Conservation (phyloP, 2,888 invertebrate species). For the Dastarcus helophoroides region DNA sequence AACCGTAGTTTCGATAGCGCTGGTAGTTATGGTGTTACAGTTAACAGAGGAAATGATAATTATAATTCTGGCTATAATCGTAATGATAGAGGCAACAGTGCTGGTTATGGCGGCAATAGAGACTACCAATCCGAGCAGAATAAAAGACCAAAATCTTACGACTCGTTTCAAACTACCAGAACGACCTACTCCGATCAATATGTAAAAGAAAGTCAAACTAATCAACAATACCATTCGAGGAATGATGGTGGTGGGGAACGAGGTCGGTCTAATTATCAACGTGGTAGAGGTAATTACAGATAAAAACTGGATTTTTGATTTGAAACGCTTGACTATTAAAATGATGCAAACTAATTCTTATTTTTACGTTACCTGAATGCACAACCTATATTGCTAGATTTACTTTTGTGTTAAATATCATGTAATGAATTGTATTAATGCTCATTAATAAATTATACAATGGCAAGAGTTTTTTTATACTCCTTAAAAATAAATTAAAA, state of each 20-base stretch:
- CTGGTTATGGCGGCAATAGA: slow-evolving; percentile 5
- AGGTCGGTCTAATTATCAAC: slow-evolving; percentile 32
- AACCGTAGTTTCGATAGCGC: slow-evolving; percentile 20
- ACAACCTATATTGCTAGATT: slow-evolving; percentile 2
- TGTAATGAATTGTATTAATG: not conserved
- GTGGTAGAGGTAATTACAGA: slow-evolving; percentile 23
- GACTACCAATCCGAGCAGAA: slow-evolving; percentile 10
- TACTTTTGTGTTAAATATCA: not conserved
- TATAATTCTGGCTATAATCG: slow-evolving; percentile 2
- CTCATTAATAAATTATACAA: no score
- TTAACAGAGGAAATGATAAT: slow-evolving; percentile 11
- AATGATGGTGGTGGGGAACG: slow-evolving; percentile 22
- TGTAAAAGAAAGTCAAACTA: slow-evolving; percentile 34
- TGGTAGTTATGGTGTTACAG: slow-evolving; percentile 17
- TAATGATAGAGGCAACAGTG: slow-evolving; percentile 6
- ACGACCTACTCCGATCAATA: slow-evolving; percentile 36
- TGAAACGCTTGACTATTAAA: not conserved
- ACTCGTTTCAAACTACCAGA: slow-evolving; percentile 32
- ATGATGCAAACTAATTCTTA: not conserved
- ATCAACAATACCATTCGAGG: slow-evolving; percentile 32
- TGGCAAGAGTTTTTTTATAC: no score
- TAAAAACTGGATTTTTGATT: slow-evolving; percentile 10
- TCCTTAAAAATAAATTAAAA: no score
- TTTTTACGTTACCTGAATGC: not conserved
- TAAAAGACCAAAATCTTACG: slow-evolving; percentile 35